phyloP scores from a whole-genome alignment of 2,888 invertebrate genomes.

The Tortrix viridana region DNA sequence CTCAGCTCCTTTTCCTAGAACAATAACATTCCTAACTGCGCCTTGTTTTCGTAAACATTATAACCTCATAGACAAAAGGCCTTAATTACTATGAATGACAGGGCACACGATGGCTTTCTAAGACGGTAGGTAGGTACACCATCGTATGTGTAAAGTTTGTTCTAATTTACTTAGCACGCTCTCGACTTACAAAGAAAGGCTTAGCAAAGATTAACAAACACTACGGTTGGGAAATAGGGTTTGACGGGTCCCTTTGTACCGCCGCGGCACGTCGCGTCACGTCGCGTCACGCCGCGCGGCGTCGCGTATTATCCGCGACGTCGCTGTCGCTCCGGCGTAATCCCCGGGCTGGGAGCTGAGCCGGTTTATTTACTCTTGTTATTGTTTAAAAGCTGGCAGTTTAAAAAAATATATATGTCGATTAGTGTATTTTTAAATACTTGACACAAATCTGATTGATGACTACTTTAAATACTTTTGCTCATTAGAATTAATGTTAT shows the following conservation, averaged over 20 bases:
- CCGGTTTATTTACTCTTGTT: conserved; percentile 1
- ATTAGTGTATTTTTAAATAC: too few relatives aligned
- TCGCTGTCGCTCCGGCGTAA: background rate
- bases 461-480: too few relatives aligned
- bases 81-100: background rate
- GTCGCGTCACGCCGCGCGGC: background rate
- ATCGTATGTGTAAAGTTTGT: background rate
- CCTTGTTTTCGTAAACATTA: background rate
- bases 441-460: too few relatives aligned
- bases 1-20: too few relatives aligned
- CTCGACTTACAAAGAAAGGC: conserved; percentile 1
- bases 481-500: too few relatives aligned
- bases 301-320: background rate
- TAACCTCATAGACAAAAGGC: background rate
- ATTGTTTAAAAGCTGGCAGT: background rate
- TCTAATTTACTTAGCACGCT: background rate
- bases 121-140: background rate
- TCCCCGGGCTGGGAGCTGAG: background rate
- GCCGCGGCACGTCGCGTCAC: background rate
- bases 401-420: too few relatives aligned
- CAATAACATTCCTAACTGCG: background rate
- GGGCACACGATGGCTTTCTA: background rate
- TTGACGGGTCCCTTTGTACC: background rate
- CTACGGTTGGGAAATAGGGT: background rate
- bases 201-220: conserved; percentile 9